These are phyloP conservation scores for Tauraco erythrolophus DNA, from an alignment of 2,113 vertebrate genomes.

Conservation along the genomic window DNA sequence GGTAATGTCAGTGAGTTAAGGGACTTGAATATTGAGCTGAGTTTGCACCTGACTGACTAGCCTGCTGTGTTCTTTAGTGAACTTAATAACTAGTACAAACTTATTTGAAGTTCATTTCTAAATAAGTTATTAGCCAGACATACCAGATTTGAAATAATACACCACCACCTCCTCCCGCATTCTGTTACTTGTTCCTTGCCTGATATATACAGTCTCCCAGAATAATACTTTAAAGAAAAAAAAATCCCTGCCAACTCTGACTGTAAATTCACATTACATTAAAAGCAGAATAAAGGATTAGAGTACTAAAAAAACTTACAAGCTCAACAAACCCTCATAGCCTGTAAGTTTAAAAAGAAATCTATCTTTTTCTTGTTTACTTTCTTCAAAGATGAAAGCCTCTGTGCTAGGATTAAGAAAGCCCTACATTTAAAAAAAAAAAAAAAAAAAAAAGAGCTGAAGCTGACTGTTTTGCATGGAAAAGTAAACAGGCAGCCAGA, in stretches of 20 bases:
- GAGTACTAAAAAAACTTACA: background rate
- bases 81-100: background rate
- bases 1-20: background rate
- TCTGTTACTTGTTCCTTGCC: background rate
- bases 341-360: background rate
- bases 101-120: background rate
- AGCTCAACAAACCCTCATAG: background rate
- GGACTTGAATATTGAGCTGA: background rate
- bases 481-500: background rate
- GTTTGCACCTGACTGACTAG: background rate
- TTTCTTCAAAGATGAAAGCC: background rate
- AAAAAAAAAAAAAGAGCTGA: background rate
- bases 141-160: background rate
- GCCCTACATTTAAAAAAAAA: background rate
- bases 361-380: background rate
- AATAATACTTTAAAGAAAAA: background rate
- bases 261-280: background rate
- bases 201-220: background rate
- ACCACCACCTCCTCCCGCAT: fast-evolving
- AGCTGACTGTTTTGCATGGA: background rate
- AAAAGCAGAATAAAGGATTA: background rate
- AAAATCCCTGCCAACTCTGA: background rate
- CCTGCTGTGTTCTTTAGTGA: background rate
- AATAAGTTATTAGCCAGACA: background rate
- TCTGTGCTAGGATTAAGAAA: background rate